phyloP scores from a whole-genome alignment of 2,113 vertebrate genomes.

The Myocastor coypus region DNA sequence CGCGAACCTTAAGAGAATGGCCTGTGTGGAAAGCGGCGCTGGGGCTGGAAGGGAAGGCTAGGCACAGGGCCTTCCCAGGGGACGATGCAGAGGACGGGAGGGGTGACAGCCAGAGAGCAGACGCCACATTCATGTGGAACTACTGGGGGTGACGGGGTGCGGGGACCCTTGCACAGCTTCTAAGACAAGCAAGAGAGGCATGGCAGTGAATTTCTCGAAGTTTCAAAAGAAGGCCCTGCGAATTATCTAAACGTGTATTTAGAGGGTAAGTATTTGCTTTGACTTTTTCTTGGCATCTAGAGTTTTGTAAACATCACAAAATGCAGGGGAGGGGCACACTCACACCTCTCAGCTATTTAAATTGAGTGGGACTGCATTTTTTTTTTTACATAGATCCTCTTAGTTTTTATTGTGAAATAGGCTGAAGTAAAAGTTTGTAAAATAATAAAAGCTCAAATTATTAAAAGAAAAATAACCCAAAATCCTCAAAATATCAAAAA shows the following conservation, averaged over 20 bases:
- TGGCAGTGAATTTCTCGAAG: neutral
- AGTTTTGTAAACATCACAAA: neutral
- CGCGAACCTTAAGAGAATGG: neutral
- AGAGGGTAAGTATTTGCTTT: neutral
- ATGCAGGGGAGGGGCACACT: accelerated
- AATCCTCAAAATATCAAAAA: too few species aligned
- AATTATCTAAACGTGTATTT: neutral
- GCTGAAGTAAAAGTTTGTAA: neutral
- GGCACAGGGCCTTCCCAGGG: neutral
- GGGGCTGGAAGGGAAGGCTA: accelerated
- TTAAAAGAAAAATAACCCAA: neutral
- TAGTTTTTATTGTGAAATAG: slow-evolving; percentile 50
- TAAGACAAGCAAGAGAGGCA: neutral
- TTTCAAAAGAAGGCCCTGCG: neutral
- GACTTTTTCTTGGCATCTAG: neutral
- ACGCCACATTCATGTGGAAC: accelerated
- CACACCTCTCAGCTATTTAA: neutral
- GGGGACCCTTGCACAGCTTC: neutral
- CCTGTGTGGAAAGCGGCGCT: neutral
- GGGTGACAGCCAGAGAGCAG: too few species aligned
- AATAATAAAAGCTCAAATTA: neutral
- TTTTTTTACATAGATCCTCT: neutral
- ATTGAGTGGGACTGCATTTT: neutral
- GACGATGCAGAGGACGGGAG: accelerated
- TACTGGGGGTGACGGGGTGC: accelerated